A percentile compares a stretch with the other conserved stretches of the same genome.
Evolutionary conservation across 2,113 vertebrate genomes (phyloP).

Genomic region (Peromyscus leucopus): DNA sequence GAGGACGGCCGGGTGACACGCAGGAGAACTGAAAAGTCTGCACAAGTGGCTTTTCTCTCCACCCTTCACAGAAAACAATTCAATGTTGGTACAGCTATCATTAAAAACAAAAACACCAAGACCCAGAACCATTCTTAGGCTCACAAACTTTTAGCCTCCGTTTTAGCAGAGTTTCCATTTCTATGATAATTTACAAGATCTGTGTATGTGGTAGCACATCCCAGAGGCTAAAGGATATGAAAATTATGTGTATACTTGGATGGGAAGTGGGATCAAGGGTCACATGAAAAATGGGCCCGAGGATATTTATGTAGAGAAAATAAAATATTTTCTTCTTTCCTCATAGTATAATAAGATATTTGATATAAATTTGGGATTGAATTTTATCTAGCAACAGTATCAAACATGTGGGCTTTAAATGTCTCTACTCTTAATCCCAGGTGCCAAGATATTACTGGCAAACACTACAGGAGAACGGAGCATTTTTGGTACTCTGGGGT

Average conservation of each 20-base stretch:
- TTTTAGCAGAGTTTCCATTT: conserved; percentile 82
- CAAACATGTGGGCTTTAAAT: conserved; percentile 39
- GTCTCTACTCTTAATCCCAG: conserved; percentile 23
- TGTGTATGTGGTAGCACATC: conserved; percentile 54
- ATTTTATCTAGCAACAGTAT: background rate
- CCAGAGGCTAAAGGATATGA: conserved; percentile 38
- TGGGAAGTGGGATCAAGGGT: background rate
- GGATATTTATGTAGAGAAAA: background rate
- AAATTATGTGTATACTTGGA: background rate
- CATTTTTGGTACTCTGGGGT: conserved; percentile 12
- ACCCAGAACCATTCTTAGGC: conserved; percentile 86
- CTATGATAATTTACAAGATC: conserved; percentile 68
- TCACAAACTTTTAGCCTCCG: conserved; percentile 84
- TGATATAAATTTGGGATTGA: conserved; percentile 3
- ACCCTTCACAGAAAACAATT: conserved; percentile 93
- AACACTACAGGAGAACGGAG: background rate
- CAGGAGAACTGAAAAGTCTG: conserved; percentile 99
- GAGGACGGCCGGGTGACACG: conserved; percentile 97
- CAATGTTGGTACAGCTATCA: conserved; percentile 93
- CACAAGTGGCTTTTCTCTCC: conserved; percentile 95
- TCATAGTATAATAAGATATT: background rate
- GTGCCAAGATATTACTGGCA: conserved; percentile 11
- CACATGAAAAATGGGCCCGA: background rate
- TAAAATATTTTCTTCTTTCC: background rate
- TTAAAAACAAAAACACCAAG: conserved; percentile 89